Evolutionary conservation across 2,888 invertebrate genomes (phyloP).

Genomic region (Adineta ricciae): DNA sequence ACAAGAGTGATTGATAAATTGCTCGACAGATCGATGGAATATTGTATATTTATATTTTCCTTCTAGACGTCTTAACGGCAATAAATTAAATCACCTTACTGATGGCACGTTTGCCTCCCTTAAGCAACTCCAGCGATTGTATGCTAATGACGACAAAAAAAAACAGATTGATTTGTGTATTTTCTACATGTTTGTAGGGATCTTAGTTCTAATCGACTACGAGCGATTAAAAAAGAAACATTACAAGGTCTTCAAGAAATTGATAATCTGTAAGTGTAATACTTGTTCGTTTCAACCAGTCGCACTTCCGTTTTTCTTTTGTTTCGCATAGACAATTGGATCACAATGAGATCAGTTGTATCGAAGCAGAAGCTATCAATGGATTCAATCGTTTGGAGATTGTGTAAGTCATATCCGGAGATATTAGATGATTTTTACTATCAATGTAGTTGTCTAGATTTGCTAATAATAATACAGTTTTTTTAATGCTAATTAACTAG

Average conservation of each 20-base stretch:
- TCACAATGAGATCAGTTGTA: constrained; percentile 82
- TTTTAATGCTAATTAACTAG: no score
- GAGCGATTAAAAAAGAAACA: constrained; percentile 71
- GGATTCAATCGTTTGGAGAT: constrained; percentile 61
- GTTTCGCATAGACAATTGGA: constrained; percentile 68
- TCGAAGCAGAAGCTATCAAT: constrained; percentile 78
- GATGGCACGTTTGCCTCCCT: constrained; percentile 88
- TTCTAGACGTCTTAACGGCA: neutral
- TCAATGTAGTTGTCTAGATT: no score
- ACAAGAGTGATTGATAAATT: neutral
- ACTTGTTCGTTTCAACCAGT: constrained; percentile 29
- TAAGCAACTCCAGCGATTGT: constrained; percentile 85
- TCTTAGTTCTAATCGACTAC: constrained; percentile 78
- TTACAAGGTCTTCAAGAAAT: constrained; percentile 72
- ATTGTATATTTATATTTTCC: neutral
- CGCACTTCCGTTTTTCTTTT: neutral
- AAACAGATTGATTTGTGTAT: constrained; percentile 47
- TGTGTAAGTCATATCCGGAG: constrained; percentile 62
- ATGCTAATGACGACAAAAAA: constrained; percentile 54
- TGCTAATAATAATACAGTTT: no score
- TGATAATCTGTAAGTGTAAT: constrained; percentile 65
- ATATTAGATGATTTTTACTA: no score
- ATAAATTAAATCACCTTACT: neutral
- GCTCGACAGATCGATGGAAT: neutral
- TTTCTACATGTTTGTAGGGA: constrained; percentile 59